These are phyloP conservation scores for Drosophila orosa DNA, from an alignment of 1,140 invertebrate genomes.

Conservation along the genomic window DNA sequence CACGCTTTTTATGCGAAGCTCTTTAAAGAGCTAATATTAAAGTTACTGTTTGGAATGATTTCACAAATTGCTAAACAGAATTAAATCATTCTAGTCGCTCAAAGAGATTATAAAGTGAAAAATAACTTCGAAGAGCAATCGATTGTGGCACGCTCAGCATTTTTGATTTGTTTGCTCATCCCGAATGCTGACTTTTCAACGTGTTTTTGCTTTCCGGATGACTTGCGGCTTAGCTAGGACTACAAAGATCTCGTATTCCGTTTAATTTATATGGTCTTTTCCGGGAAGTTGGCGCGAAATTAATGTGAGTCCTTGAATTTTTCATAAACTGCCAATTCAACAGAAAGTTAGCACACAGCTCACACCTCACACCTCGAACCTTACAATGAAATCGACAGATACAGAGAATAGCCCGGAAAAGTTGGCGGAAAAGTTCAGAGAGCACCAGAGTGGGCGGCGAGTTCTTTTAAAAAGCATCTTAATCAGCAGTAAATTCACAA, in stretches of 20 bases:
- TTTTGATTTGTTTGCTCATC: constrained; percentile 63
- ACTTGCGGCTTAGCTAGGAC: constrained; percentile 15
- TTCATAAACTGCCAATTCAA: constrained; percentile 79
- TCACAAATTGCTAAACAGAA: not conserved
- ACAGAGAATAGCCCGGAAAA: constrained; percentile 35
- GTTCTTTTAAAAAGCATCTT: constrained; percentile 75
- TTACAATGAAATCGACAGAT: constrained; percentile 19
- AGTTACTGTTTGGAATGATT: not conserved
- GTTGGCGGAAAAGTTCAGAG: constrained; percentile 62
- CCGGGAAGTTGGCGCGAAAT: constrained; percentile 55
- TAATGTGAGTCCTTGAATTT: constrained; percentile 78
- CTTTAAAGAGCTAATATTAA: constrained; percentile 1
- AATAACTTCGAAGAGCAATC: constrained; percentile 17
- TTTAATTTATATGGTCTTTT: constrained; percentile 52
- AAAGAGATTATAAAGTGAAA: constrained; percentile 6
- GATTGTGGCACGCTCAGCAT: constrained; percentile 39
- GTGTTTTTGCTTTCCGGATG: constrained; percentile 37
- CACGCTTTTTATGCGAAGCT: not conserved
- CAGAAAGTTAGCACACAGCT: constrained; percentile 54
- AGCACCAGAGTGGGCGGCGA: constrained; percentile 26
- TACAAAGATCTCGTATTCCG: constrained; percentile 20
- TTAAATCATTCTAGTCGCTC: not conserved
- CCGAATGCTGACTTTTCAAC: constrained; percentile 57
- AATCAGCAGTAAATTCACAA: constrained; percentile 82
- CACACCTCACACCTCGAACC: constrained; percentile 4